Percentiles rank a stretch among this genome's conserved stretches.
Conservation (phyloP, 1,140 invertebrate genomes). For the Drosophila pectinifera region DNA sequence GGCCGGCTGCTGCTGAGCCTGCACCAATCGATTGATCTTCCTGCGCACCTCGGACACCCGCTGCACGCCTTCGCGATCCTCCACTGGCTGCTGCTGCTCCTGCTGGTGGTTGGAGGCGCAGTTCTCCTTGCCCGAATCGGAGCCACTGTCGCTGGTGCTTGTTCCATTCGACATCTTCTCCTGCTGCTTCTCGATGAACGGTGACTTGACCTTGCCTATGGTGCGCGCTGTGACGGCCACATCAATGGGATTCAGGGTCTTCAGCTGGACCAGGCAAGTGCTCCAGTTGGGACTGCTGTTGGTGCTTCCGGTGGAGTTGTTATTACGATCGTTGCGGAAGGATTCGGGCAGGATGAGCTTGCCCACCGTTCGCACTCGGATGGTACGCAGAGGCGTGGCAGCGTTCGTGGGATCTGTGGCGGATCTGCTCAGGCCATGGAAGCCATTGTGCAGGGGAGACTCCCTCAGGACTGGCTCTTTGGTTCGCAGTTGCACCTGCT, state of each 20-base stretch:
- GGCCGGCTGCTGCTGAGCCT: conserved; percentile 27
- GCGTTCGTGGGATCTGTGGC: conserved; percentile 50
- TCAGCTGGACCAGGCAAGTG: conserved; percentile 37
- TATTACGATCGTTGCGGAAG: conserved; percentile 65
- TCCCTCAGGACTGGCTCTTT: conserved; percentile 8
- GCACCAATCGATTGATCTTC: conserved; percentile 63
- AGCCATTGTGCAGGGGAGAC: conserved; percentile 29
- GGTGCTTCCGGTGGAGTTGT: conserved; percentile 38
- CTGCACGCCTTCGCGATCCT: conserved; percentile 2
- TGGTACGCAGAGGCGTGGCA: conserved; percentile 1
- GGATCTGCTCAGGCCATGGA: conserved; percentile 47
- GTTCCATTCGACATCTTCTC: conserved; percentile 25
- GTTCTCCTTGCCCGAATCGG: conserved; percentile 80
- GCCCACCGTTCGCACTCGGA: conserved; percentile 70
- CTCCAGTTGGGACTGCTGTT: conserved; percentile 38
- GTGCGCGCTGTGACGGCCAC: conserved; percentile 47
- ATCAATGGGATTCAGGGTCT: conserved; percentile 55
- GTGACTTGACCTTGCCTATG: conserved; percentile 81
- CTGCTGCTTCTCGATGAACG: conserved; percentile 76
- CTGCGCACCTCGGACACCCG: conserved; percentile 60
- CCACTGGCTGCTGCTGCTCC: conserved; percentile 8
- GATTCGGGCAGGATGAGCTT: conserved; percentile 70
- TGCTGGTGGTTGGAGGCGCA: conserved; percentile 66
- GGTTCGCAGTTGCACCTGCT: background rate
- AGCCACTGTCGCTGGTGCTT: conserved; percentile 56